These are phyloP conservation scores for Brassicogethes aeneus DNA, from an alignment of 2,888 invertebrate genomes.

Conservation along the genomic window DNA sequence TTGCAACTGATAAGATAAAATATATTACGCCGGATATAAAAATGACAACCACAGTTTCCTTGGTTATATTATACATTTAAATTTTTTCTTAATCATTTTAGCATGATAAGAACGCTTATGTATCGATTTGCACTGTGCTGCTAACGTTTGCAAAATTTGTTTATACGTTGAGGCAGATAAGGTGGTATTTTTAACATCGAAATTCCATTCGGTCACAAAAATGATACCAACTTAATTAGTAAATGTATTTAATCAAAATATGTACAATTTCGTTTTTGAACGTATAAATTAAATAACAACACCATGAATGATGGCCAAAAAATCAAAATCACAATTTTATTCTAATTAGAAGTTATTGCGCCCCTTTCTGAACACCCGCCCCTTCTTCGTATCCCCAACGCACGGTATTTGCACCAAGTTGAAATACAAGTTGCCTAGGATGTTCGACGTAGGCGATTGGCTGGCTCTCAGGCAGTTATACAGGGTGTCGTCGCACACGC, in stretches of 20 bases:
- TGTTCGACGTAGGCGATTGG: conserved; percentile 56
- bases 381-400: conserved; percentile 48
- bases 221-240: no score
- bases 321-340: background rate
- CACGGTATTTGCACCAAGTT: conserved; percentile 72
- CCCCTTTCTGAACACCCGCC: conserved; percentile 16
- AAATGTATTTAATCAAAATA: no score
- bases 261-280: no score
- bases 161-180: no score
- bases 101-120: no score
- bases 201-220: no score
- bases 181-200: no score
- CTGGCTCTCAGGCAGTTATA: conserved; percentile 66
- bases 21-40: background rate
- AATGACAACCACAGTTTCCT: background rate
- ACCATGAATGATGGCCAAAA: background rate
- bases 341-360: conserved; percentile 21
- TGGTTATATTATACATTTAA: background rate
- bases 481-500: conserved; percentile 76
- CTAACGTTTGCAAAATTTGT: background rate
- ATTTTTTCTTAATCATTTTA: background rate
- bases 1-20: no score
- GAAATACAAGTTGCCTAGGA: conserved; percentile 81
- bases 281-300: background rate
- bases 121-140: no score